Percentiles rank a stretch among this genome's conserved stretches.
These are phyloP conservation scores for Neodontobutis hainanensis DNA, from an alignment of 2,113 vertebrate genomes.

Conservation along the genomic window DNA sequence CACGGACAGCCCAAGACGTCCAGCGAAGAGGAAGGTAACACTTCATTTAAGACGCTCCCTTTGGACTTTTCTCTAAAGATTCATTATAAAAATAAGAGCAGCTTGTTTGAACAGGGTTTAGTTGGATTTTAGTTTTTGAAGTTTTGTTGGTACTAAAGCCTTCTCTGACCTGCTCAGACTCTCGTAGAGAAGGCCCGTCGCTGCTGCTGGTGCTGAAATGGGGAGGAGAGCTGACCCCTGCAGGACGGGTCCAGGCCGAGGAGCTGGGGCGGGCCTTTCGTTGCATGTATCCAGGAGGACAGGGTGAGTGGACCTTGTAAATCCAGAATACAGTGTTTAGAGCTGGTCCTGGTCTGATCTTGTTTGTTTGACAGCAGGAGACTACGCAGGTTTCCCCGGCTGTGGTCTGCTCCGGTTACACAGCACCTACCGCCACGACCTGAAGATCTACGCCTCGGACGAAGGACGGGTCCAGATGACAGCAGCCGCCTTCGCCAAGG, in stretches of 20 bases:
- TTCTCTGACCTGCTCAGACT: conserved; percentile 71
- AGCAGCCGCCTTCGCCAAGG: conserved; percentile 97
- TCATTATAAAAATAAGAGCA: neutral
- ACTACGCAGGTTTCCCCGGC: conserved; percentile 97
- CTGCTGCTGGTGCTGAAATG: conserved; percentile 95
- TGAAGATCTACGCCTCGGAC: conserved; percentile 98
- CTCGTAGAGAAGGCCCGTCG: conserved; percentile 82
- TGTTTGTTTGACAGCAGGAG: conserved; percentile 78
- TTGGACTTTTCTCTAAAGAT: neutral
- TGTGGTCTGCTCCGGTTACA: conserved; percentile 94
- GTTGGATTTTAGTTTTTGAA: no score
- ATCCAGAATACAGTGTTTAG: no score
- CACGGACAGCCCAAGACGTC: conserved; percentile 91
- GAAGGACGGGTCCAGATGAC: conserved; percentile 99
- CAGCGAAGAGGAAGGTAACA: conserved; percentile 92
- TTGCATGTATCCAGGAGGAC: conserved; percentile 98
- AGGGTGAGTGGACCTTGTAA: conserved; percentile 80
- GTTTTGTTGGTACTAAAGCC: no score
- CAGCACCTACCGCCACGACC: conserved; percentile 96
- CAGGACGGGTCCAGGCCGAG: conserved; percentile 93
- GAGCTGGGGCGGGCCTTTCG: conserved; percentile 95
- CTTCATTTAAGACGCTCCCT: neutral
- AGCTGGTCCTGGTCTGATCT: no score
- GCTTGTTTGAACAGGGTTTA: no score
- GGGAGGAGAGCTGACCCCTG: conserved; percentile 95